These are phyloP conservation scores for Daubentonia madagascariensis DNA, from an alignment of 2,113 vertebrate genomes.

Conservation along the genomic window DNA sequence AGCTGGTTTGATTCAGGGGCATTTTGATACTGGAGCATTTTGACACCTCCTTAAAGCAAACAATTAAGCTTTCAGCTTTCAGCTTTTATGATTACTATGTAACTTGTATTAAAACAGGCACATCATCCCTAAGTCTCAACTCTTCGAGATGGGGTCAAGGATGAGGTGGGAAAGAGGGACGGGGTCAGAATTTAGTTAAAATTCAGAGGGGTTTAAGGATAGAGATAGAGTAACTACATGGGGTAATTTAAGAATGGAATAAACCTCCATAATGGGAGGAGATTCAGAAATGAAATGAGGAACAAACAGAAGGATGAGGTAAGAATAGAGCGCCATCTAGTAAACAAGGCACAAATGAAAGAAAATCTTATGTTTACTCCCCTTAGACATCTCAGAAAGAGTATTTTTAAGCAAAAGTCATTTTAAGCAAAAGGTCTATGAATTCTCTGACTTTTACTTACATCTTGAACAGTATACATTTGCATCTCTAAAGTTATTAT, in stretches of 20 bases:
- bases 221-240: not conserved
- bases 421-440: not conserved
- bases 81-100: not conserved
- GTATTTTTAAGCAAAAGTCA: too few species aligned
- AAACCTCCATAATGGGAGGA: not conserved
- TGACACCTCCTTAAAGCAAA: not conserved
- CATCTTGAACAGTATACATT: not conserved
- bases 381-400: not conserved
- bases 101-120: not conserved
- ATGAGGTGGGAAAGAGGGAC: not conserved
- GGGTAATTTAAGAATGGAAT: not conserved
- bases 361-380: not conserved
- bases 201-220: not conserved
- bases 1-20: not conserved
- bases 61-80: not conserved
- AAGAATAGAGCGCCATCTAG: not conserved
- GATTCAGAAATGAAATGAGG: not conserved
- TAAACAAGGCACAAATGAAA: not conserved
- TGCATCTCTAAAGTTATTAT: not conserved
- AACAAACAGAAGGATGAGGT: not conserved
- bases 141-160: not conserved
- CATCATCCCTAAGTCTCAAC: not conserved
- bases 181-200: not conserved
- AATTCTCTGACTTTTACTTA: not conserved
- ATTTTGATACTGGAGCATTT: not conserved